phyloP scores from a whole-genome alignment of 2,797 vertebrate species.

The Xenentodon cancila region DNA sequence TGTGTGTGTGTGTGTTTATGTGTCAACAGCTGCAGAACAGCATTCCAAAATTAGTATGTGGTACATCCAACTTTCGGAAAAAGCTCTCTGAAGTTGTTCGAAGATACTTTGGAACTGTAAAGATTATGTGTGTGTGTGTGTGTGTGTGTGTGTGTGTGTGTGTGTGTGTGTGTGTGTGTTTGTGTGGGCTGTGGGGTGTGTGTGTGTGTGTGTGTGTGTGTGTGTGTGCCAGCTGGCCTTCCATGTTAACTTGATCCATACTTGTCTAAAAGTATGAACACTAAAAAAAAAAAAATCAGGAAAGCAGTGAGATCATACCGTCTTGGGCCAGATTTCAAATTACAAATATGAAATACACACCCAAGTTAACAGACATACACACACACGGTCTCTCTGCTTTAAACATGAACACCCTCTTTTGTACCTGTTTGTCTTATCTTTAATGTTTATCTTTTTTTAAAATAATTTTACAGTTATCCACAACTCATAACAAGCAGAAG shows the following conservation, averaged over 20 bases:
- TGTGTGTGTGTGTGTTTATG: slow-evolving; percentile 62
- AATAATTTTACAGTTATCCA: background rate
- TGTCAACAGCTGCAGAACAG: slow-evolving; percentile 65
- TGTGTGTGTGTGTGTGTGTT: slow-evolving; percentile 14
- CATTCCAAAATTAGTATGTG: slow-evolving; percentile 71
- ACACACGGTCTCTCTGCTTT: slow-evolving; percentile 5
- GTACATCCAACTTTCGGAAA: slow-evolving; percentile 58
- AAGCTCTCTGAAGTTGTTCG: slow-evolving; percentile 58
- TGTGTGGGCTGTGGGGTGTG: too few relatives aligned
- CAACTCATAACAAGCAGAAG: too few relatives aligned
- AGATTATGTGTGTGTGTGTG: slow-evolving; percentile 21
- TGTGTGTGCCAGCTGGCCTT: slow-evolving; percentile 16
- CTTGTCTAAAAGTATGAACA: slow-evolving; percentile 63
- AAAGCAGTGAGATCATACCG: slow-evolving; percentile 67
- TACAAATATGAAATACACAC: slow-evolving; percentile 65
- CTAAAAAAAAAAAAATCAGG: slow-evolving; percentile 61
- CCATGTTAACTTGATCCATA: slow-evolving; percentile 56
- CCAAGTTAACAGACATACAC: slow-evolving; percentile 14
- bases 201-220: slow-evolving; percentile 3
- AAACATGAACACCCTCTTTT: background rate
- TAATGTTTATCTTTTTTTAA: background rate
- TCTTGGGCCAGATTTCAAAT: slow-evolving; percentile 51
- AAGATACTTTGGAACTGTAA: slow-evolving; percentile 53
- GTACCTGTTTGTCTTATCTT: slow-evolving; percentile 8
- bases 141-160: slow-evolving; percentile 3